phyloP scores from a whole-genome alignment of 30 jellyfish, hydroid and myxozoan species.

The Hydractinia echinata region DNA sequence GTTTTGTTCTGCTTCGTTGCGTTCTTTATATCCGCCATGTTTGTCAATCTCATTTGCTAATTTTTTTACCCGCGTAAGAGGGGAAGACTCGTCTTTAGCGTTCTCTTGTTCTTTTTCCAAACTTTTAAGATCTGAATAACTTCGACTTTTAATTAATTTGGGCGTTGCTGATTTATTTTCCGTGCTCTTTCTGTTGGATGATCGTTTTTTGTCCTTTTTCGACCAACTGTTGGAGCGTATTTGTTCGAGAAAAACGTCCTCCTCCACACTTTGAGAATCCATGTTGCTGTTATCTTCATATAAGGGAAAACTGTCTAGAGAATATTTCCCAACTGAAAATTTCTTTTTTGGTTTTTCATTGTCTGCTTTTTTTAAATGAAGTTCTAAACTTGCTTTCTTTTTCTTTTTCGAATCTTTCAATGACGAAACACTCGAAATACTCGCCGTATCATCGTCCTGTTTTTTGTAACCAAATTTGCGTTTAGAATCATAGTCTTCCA shows the following conservation, averaged over 20 bases:
- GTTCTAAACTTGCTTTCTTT: background rate
- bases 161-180: conserved; percentile 9
- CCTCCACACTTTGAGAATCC: background rate
- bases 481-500: background rate
- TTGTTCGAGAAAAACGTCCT: background rate
- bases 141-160: conserved; percentile 21
- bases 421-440: conserved; percentile 17
- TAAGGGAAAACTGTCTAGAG: background rate
- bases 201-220: conserved; percentile 20
- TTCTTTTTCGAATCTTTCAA: background rate
- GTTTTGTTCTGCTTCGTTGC: background rate
- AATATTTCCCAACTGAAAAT: conserved; percentile 11
- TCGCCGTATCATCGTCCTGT: conserved; percentile 24
- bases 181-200: background rate
- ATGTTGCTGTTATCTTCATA: background rate
- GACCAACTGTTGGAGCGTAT: conserved; percentile 26
- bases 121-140: conserved; percentile 27
- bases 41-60: background rate
- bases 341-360: background rate
- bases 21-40: background rate
- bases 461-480: background rate
- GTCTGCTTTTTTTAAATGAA: background rate
- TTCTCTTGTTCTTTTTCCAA: conserved; percentile 27
- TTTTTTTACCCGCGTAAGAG: conserved; percentile 4
- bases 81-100: background rate